A percentile compares a stretch with the other conserved stretches of the same genome.
Conservation (phyloP, 2,888 invertebrate genomes). For the Himalopsyche kuldschensis region DNA sequence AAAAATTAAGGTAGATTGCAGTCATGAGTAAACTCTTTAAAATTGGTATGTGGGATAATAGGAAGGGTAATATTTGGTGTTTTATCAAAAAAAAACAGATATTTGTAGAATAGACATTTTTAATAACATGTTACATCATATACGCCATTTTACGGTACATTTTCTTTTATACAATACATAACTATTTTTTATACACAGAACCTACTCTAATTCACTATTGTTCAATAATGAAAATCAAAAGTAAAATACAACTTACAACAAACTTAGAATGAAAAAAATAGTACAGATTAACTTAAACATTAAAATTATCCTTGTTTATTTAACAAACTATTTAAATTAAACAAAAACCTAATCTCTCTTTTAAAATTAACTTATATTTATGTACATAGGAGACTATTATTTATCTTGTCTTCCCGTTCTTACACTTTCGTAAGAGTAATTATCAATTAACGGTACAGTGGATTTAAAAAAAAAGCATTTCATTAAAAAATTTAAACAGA, state of each 20-base stretch:
- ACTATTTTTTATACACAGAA: constrained; percentile 37
- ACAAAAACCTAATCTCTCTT: constrained; percentile 23
- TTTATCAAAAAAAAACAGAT: neutral
- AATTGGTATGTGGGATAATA: neutral
- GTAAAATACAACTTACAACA: constrained; percentile 18
- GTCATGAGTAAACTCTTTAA: no score
- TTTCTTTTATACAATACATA: constrained; percentile 35
- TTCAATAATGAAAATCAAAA: constrained; percentile 21
- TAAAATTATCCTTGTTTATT: constrained; percentile 13
- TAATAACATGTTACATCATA: constrained; percentile 40
- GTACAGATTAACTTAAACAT: constrained; percentile 26
- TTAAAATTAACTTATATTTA: constrained; percentile 15
- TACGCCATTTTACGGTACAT: constrained; percentile 37
- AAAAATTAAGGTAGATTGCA: no score
- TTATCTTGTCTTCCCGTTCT: neutral
- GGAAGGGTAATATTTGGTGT: neutral
- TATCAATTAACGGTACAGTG: neutral
- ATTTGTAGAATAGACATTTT: constrained; percentile 40
- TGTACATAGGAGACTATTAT: constrained; percentile 11
- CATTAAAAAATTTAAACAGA: neutral
- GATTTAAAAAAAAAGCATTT: neutral
- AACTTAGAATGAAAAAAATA: constrained; percentile 33
- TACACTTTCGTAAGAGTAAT: neutral
- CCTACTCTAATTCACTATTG: constrained; percentile 26
- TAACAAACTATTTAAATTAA: constrained; percentile 20